Evolutionary conservation across 2,888 invertebrate species (phyloP), one percentile per base, ranked within the genome.

Genomic region (Drosophila setosimentum): DNA sequence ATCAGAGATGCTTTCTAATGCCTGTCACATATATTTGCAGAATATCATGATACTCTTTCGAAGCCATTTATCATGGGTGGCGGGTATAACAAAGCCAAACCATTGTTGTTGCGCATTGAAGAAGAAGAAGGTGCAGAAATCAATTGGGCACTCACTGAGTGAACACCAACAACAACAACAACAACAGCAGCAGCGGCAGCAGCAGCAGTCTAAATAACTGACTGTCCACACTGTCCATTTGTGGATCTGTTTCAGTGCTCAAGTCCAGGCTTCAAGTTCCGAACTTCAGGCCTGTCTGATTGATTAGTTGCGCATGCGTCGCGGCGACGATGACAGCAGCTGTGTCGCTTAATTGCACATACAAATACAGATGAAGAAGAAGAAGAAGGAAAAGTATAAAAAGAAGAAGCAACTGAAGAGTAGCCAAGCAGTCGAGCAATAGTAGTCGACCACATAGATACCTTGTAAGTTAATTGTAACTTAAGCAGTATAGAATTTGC

Each of bases 61-160:
- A 29, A 49, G 3, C 10, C 18, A 27, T 29, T 29, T 49, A 27
- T 29, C 27, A 29, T 49, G 48, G 48, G 21, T 48, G 24, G 48
- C 21, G 48, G 16, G 48, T 48, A 6, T 37, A 50, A 29, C 65
- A 33, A 51, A 40, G 40, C 2, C 29, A 18, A 21, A 24, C 8
- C 18, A 21, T 21, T 29, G 35, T 40, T 8, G 8, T 27, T 48
- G 37, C 54, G 60, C 81, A 72, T 72, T 62, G 62, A 49, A 27
- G 45, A 45, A 27, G 45, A 45, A 21, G 21, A 60, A 61, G 79
- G 73, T 65, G 82, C 68, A 32, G 61, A 68, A 66, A 79, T 79
- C 79, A 76, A 76, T 80, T 82, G 78, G 81, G 69, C 76, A 73
- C 73, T 70, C 60, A 50, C 32, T 63, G 63, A 62, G 64, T 50